A percentile compares a stretch with the other conserved stretches of the same genome.
Conservation (phyloP, 2,797 vertebrate species). For the Rhinoraja longicauda region DNA sequence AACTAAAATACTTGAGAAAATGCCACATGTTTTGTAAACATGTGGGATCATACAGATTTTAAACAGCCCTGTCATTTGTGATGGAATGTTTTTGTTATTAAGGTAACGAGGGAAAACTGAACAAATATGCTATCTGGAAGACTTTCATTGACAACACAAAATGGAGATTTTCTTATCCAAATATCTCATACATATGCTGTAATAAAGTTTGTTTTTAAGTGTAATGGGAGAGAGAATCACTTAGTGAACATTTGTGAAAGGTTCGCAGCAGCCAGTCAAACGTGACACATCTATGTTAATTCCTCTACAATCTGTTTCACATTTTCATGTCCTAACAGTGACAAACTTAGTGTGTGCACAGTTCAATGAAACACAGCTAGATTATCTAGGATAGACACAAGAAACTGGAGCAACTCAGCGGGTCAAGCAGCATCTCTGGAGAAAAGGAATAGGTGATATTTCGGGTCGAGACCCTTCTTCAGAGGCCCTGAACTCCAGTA, state of each 20-base stretch:
- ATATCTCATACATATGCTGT: not conserved
- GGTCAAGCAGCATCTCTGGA: no score
- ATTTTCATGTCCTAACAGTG: not conserved
- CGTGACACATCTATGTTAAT: conserved; percentile 9
- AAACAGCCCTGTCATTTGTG: not conserved
- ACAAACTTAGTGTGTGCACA: not conserved
- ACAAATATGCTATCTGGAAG: not conserved
- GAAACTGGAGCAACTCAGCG: no score
- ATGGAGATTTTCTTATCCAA: not conserved
- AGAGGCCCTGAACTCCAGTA: not conserved
- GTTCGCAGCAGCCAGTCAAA: conserved; percentile 29
- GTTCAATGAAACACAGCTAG: not conserved
- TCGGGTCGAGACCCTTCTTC: no score
- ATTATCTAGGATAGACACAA: no score
- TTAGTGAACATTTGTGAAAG: not conserved
- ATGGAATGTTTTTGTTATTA: not conserved
- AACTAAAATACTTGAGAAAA: not conserved
- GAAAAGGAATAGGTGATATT: no score
- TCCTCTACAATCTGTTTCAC: not conserved
- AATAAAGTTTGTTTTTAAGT: not conserved
- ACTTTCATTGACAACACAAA: not conserved
- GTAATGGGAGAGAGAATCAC: not conserved
- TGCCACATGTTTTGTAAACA: not conserved
- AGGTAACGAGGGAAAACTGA: not conserved
- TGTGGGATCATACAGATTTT: not conserved